Base-by-base conservation (phyloP, 2,888 invertebrate species). In the Drosophila tanythrix region DNA sequence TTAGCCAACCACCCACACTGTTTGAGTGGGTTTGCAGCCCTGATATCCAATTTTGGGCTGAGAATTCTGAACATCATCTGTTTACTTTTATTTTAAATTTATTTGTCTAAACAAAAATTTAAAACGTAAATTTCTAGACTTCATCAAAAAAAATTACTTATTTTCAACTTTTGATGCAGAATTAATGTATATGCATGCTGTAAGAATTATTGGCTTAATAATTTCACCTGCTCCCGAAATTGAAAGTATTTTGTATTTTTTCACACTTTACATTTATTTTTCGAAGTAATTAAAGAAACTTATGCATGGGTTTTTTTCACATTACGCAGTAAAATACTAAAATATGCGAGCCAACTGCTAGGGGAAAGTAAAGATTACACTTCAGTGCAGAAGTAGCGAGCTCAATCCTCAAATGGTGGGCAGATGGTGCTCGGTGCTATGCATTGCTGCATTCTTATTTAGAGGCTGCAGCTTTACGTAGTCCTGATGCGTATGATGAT, bases 371-470 rank as follows among this genome's bases (percentile, higher is more conserved):
- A 71, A 67, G 43, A 65, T 58, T 71, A 46, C 58, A 52, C 29
- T 62, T 55, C 46, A 65, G 68, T 61, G 69, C 69, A 51, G 55
- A 63, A 36, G 56, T 35, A 29, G 38, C 35, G 25, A 52, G 29
- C n/a, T 50, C 59, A n/a, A 63, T 43, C 25, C 76, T 91, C 72
- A 92, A 74, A 93, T 93, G 35, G 93, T 93, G 70, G 93, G 93
- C 79, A 93, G 87, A 82, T 93, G 93, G 78, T 93, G 93, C 80
- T 93, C 93, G 61, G 92, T 92, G 76, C 93, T 88, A 70, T 92
- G 91, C 57, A 91, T 73, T 21, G 87, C 87, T 21, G 83, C 81
- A 64, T 92, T 91, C 74, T 92, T 92, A 72, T 92, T 93, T 51
- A 93, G 84, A 46, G 92, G 92, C 80, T 92, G 92, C 57, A 92